phyloP scores from a whole-genome alignment of 2,797 vertebrate species.

The Cheirogaleus major region DNA sequence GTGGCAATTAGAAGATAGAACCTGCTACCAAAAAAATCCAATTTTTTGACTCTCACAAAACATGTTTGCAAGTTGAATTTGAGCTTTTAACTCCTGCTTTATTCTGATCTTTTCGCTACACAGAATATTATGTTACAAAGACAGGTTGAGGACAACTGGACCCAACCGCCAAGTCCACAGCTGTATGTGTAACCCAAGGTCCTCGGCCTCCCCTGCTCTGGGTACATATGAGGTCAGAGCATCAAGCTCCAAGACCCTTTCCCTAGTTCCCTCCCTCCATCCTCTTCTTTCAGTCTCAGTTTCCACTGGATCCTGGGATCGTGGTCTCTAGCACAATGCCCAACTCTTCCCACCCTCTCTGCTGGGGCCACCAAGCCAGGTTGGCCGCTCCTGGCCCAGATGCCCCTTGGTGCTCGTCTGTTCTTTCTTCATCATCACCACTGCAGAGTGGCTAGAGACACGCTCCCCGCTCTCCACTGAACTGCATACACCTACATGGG shows the following conservation, averaged over 20 bases:
- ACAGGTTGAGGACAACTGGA: background rate
- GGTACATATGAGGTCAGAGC: background rate
- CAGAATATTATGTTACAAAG: background rate
- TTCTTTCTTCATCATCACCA: background rate
- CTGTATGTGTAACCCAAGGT: too few relatives aligned
- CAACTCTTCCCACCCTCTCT: background rate
- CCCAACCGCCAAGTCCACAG: background rate
- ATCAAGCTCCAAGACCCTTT: background rate
- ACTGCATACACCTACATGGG: background rate
- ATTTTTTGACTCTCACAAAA: background rate
- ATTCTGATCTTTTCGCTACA: background rate
- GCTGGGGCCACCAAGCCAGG: background rate
- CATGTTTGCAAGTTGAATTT: background rate
- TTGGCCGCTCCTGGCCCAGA: background rate
- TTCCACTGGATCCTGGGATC: background rate
- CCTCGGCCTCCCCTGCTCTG: background rate
- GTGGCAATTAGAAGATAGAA: background rate
- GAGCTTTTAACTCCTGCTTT: background rate
- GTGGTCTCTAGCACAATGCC: background rate
- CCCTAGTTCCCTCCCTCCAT: background rate
- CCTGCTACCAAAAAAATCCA: background rate
- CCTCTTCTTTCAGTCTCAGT: background rate
- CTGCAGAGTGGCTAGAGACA: background rate
- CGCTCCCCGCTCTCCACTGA: rapidly evolving
- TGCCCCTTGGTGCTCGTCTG: background rate